These are phyloP conservation scores for Hipposideros larvatus DNA, from an alignment of 2,797 vertebrate species.

Conservation along the genomic window DNA sequence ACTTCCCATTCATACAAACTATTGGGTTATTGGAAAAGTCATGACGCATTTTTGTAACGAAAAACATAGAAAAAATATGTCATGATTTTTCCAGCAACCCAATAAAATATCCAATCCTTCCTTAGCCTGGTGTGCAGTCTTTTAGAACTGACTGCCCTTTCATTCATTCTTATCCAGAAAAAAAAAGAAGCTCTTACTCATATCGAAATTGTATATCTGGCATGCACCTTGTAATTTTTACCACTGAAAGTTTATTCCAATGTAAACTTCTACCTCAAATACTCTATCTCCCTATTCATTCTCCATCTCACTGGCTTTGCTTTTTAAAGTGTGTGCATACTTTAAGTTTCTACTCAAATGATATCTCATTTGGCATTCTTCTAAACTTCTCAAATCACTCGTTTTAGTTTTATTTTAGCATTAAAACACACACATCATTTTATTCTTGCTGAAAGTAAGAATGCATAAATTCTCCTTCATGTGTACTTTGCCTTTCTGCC, in stretches of 20 bases:
- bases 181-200: neutral
- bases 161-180: neutral
- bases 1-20: neutral
- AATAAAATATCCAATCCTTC: neutral
- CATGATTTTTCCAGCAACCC: no score
- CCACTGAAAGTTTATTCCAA: neutral
- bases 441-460: neutral
- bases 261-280: neutral
- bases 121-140: neutral
- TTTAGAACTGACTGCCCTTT: neutral
- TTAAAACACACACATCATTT: neutral
- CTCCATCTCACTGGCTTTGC: neutral
- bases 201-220: neutral
- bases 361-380: neutral
- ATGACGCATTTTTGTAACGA: no score
- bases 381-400: neutral
- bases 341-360: slow-evolving; percentile 31
- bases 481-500: neutral
- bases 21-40: no score
- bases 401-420: slow-evolving; percentile 48
- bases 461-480: neutral
- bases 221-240: neutral
- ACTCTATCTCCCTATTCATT: neutral
- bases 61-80: no score
- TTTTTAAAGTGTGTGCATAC: neutral